Conservation (phyloP, 2,797 vertebrate genomes). For the Pseudochirops cupreus region DNA sequence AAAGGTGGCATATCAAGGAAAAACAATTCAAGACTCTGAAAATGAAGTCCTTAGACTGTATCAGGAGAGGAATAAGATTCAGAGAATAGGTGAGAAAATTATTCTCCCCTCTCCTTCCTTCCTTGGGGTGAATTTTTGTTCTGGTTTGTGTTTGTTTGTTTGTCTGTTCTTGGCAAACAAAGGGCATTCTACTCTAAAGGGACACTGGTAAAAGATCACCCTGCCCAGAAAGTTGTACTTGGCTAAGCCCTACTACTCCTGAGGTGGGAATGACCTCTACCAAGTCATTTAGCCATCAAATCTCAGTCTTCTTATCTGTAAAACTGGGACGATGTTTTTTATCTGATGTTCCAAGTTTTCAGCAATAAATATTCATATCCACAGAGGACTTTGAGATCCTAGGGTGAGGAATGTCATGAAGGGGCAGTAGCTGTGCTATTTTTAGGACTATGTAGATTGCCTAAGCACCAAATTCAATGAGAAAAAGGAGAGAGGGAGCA, state of each 20-base stretch:
- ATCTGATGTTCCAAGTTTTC: slow-evolving; percentile 69
- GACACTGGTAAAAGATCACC: slow-evolving; percentile 57
- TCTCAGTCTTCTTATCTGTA: slow-evolving; percentile 81
- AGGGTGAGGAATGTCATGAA: slow-evolving; percentile 73
- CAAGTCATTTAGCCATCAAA: slow-evolving; percentile 78
- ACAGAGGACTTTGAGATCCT: slow-evolving; percentile 79
- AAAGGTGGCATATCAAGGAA: slow-evolving; percentile 43
- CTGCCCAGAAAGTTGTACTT: slow-evolving; percentile 71
- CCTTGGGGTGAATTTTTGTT: background rate
- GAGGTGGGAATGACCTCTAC: slow-evolving; percentile 73
- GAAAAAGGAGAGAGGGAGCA: slow-evolving; percentile 79
- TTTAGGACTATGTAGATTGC: slow-evolving; percentile 80
- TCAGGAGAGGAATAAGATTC: slow-evolving; percentile 47
- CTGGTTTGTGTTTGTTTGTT: background rate
- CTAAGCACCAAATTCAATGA: slow-evolving; percentile 80
- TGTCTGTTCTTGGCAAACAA: slow-evolving; percentile 51
- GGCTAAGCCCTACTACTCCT: slow-evolving; percentile 64
- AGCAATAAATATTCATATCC: slow-evolving; percentile 80
- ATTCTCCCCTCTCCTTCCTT: background rate
- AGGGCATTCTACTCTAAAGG: slow-evolving; percentile 44
- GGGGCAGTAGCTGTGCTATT: slow-evolving; percentile 73
- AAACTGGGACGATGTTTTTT: slow-evolving; percentile 82
- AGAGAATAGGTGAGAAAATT: background rate
- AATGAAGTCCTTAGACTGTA: slow-evolving; percentile 30
- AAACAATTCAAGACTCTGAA: slow-evolving; percentile 4